These are phyloP conservation scores for Miniopterus natalensis DNA, from an alignment of 2,113 vertebrate species.

Conservation along the genomic window DNA sequence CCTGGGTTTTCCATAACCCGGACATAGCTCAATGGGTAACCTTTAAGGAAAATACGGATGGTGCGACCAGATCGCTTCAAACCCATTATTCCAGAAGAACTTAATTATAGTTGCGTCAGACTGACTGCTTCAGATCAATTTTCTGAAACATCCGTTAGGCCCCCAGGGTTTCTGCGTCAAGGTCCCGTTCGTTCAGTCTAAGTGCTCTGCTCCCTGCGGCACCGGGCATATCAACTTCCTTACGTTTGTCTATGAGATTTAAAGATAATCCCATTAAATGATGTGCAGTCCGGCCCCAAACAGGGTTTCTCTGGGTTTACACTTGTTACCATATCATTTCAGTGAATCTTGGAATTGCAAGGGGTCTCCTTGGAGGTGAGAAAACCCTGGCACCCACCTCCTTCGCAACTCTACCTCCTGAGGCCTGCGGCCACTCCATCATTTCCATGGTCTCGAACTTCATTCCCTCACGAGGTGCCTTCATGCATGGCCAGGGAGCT, in stretches of 20 bases:
- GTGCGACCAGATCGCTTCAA: background rate
- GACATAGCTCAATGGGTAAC: background rate
- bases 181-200: background rate
- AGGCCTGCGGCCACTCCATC: background rate
- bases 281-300: background rate
- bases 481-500: background rate
- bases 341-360: background rate
- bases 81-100: background rate
- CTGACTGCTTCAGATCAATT: background rate
- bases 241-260: background rate
- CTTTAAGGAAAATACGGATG: background rate
- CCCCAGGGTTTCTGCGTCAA: background rate
- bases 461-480: background rate
- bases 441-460: background rate
- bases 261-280: background rate
- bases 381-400: background rate
- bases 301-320: background rate
- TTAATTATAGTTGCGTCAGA: background rate
- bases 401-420: background rate
- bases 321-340: background rate
- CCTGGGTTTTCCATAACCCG: background rate
- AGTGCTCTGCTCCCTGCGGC: background rate
- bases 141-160: background rate
- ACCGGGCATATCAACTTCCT: background rate
- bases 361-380: background rate